These are phyloP conservation scores for Tribolium castaneum DNA, from an alignment of 1,140 invertebrate genomes.

Conservation along the genomic window DNA sequence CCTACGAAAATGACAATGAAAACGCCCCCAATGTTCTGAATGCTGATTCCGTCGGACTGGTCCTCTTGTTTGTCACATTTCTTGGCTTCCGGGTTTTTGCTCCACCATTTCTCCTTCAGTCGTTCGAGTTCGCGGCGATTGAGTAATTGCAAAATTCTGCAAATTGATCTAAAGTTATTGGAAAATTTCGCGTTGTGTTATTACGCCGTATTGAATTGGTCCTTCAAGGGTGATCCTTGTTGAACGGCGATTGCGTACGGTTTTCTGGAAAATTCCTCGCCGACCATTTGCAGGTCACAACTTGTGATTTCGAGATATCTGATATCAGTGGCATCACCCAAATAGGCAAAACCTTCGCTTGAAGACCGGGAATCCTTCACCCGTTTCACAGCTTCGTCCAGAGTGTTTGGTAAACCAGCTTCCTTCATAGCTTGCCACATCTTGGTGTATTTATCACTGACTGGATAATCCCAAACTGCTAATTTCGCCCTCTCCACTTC, in stretches of 20 bases:
- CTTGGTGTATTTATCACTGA: conserved; percentile 98
- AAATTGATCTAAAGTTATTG: conserved; percentile 39
- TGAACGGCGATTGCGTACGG: conserved; percentile 97
- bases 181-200: conserved; percentile 55
- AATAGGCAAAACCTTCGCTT: conserved; percentile 89
- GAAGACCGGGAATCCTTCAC: conserved; percentile 80
- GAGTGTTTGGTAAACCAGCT: conserved; percentile 79
- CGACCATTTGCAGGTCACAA: conserved; percentile 91
- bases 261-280: conserved; percentile 96
- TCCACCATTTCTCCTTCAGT: conserved; percentile 97
- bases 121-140: conserved; percentile 94
- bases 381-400: conserved; percentile 82
- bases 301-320: conserved; percentile 87
- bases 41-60: conserved; percentile 95
- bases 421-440: conserved; percentile 98
- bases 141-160: conserved; percentile 89
- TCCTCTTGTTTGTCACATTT: conserved; percentile 90
- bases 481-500: conserved; percentile 91
- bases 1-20: conserved; percentile 97
- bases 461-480: conserved; percentile 99
- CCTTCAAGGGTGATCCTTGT: conserved; percentile 92
- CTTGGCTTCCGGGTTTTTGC: conserved; percentile 80
- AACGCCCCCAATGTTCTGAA: conserved; percentile 97
- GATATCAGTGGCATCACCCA: conserved; percentile 94
- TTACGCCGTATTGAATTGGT: conserved; percentile 92